phyloP scores from a whole-genome alignment of 2,113 vertebrate species.

The Zosterops lateralis region DNA sequence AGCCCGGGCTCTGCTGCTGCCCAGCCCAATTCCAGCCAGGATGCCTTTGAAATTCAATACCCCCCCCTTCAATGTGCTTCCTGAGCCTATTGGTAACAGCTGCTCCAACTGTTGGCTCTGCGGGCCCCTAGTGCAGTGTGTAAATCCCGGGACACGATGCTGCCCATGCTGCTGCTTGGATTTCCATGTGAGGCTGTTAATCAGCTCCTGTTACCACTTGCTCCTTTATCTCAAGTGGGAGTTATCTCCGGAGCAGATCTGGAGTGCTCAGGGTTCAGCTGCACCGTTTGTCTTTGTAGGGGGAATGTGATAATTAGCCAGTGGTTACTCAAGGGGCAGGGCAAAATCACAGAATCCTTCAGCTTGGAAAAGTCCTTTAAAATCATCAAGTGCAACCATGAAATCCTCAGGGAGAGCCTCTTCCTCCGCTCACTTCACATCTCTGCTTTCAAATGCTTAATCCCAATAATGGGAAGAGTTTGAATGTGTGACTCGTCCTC shows the following conservation, averaged over 20 bases:
- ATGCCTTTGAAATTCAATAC: neutral
- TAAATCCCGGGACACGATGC: fast-evolving
- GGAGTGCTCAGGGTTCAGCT: neutral
- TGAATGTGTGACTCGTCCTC: neutral
- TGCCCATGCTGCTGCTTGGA: neutral
- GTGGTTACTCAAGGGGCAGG: neutral
- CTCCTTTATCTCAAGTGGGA: neutral
- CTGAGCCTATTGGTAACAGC: neutral
- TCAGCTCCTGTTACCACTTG: neutral
- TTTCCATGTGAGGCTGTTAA: neutral
- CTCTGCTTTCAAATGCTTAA: neutral
- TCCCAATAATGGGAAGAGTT: neutral
- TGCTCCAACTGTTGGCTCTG: fast-evolving
- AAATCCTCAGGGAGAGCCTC: neutral
- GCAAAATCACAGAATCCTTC: neutral
- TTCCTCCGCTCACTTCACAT: neutral
- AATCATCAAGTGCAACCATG: neutral
- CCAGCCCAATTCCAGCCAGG: neutral
- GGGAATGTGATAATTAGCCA: neutral
- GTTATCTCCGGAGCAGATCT: neutral
- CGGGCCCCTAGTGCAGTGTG: fast-evolving
- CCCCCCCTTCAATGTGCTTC: fast-evolving
- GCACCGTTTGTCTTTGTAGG: neutral
- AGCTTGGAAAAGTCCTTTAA: neutral
- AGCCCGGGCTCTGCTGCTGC: neutral